Conservation (phyloP, 2,113 vertebrate genomes). For the Tragelaphus strepsiceros region DNA sequence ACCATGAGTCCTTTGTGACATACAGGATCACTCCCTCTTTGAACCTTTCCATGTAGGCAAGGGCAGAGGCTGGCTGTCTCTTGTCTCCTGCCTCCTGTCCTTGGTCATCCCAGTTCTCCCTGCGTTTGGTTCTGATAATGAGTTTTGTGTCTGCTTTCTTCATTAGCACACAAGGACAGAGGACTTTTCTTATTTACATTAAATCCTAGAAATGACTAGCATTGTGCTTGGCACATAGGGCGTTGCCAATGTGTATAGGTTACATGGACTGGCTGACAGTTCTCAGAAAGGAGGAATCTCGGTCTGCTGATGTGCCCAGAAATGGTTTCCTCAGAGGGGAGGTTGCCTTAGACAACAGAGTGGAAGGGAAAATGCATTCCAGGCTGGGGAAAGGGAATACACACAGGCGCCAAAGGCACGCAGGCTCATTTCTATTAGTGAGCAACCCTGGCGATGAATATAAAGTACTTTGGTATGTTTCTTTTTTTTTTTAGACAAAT, state of each 20-base stretch:
- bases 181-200: not conserved
- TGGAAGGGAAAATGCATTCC: constrained; percentile 26
- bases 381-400: not conserved
- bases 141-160: not conserved
- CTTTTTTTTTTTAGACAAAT: constrained; percentile 51
- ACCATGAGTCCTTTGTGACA: too few relatives aligned
- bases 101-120: not conserved
- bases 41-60: not conserved
- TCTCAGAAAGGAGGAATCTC: not conserved
- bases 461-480: constrained; percentile 49
- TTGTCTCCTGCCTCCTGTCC: not conserved
- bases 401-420: not conserved
- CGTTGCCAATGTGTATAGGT: not conserved
- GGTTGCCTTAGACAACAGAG: constrained; percentile 14
- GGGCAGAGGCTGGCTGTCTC: not conserved
- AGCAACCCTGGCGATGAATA: constrained; percentile 37
- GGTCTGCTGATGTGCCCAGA: not conserved
- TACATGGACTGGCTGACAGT: not conserved
- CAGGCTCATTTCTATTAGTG: constrained; percentile 60
- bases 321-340: constrained; percentile 2
- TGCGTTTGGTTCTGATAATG: not conserved
- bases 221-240: not conserved
- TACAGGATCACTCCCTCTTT: not conserved
- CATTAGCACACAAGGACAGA: not conserved
- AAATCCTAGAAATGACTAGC: not conserved